Evolutionary conservation across 1,140 invertebrate genomes (phyloP), one percentile per base, ranked within the genome.

Genomic region (Monochamus saltuarius): DNA sequence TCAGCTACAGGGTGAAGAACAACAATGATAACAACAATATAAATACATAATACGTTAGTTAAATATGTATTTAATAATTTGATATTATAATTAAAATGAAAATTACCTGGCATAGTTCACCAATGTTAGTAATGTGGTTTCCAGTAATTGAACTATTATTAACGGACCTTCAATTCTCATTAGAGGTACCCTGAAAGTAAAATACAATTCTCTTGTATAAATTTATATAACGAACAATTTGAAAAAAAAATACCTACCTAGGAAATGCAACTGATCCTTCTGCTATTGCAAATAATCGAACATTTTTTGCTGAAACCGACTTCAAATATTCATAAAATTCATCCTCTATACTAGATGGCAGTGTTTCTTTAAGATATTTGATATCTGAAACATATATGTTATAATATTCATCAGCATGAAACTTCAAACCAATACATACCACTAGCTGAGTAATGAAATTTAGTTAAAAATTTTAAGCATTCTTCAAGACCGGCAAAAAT

Each of bases 191-290:
- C 94, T 29, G 22, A 29, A 29, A 29, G 6, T 29, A 3, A 29
- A 29, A 29, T 6, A 29, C 22, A 29, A 3, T 29, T 29, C 2
- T 29, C 22, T 6, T n/a, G n/a, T n/a, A n/a, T n/a, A n/a, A n/a
- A n/a, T n/a, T n/a, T n/a, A n/a, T n/a, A n/a, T n/a, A n/a, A n/a
- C n/a, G n/a, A n/a, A n/a, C n/a, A n/a, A 29, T 29, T 29, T 29
- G 6, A 29, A 6, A 6, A 29, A 29, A 29, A n/a, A n/a, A n/a
- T n/a, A n/a, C n/a, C 22, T 29, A 29, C 22, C 22, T 90, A 59
- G 97, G 97, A 82, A 99, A 99, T 11, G 92, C 94, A 29, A 99
- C 92, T n/a, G 93, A 93, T 40, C 97, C 97, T 82, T 99, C 97
- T 73, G 91, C 87, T 65, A 99, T 87, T 7, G 95, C 94, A 82